phyloP scores from a whole-genome alignment of 53 echinoderm and acorn worm genomes.

The Luidia sarsii region DNA sequence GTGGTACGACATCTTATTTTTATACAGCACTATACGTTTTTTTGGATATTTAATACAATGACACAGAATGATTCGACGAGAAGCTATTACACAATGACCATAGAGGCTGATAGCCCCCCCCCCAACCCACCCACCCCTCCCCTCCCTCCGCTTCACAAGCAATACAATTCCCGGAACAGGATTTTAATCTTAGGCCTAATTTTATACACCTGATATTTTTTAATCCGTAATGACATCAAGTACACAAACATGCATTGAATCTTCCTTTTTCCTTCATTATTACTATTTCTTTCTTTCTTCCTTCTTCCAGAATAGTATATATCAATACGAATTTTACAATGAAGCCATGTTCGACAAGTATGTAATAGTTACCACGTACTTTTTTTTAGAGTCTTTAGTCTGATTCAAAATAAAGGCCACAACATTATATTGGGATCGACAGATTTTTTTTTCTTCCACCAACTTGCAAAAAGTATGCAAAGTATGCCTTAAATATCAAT shows the following conservation, averaged over 20 bases:
- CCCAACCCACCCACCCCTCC: too few species aligned
- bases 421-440: conserved; percentile 37
- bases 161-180: too few species aligned
- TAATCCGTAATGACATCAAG: background rate
- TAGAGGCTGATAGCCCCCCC: too few species aligned
- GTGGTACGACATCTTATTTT: too few species aligned
- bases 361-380: background rate
- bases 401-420: conserved; percentile 52
- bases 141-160: too few species aligned
- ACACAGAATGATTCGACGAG: conserved; percentile 3
- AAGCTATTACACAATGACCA: too few species aligned
- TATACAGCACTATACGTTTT: conserved; percentile 3
- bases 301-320: background rate
- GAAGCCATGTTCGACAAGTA: background rate
- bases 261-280: too few species aligned
- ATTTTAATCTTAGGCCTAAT: conserved; percentile 6
- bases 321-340: background rate
- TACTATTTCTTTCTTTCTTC: too few species aligned
- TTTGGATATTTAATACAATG: conserved; percentile 5
- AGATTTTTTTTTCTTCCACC: background rate
- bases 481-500: conserved; percentile 29
- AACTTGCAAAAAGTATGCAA: conserved; percentile 44
- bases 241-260: conserved; percentile 42
- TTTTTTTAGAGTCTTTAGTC: conserved; percentile 10
- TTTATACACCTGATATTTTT: conserved; percentile 18